phyloP scores from a whole-genome alignment of 2,888 invertebrate species.

The Lithophane leautieri region DNA sequence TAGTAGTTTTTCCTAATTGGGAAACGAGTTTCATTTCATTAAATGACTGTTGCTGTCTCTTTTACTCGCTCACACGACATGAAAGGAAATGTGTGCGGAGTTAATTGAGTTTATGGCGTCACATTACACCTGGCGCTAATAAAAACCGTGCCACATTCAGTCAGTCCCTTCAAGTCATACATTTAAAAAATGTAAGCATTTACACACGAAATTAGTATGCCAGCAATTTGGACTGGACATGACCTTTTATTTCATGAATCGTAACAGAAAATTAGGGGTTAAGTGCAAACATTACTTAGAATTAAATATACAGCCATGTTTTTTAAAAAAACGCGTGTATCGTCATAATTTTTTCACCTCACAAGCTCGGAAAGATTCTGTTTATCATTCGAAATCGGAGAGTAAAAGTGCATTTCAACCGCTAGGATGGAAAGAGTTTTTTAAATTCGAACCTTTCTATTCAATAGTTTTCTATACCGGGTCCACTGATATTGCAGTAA shows the following conservation, averaged over 20 bases:
- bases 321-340: neutral
- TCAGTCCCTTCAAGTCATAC: slow-evolving; percentile 37
- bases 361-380: too few species aligned
- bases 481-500: too few species aligned
- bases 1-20: slow-evolving; percentile 24
- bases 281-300: slow-evolving; percentile 31
- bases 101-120: slow-evolving; percentile 60
- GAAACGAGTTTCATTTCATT: slow-evolving; percentile 23
- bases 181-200: slow-evolving; percentile 49
- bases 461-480: too few species aligned
- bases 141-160: slow-evolving; percentile 44
- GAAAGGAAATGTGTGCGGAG: slow-evolving; percentile 49
- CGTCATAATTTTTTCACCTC: too few species aligned
- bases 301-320: slow-evolving; percentile 11
- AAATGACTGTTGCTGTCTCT: slow-evolving; percentile 38
- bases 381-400: too few species aligned
- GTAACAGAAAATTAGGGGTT: slow-evolving; percentile 26
- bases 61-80: slow-evolving; percentile 24
- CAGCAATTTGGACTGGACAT: slow-evolving; percentile 23
- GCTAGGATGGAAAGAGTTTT: too few species aligned
- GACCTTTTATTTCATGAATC: slow-evolving; percentile 38
- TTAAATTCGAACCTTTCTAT: too few species aligned
- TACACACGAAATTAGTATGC: slow-evolving; percentile 43
- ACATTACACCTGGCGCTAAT: slow-evolving; percentile 44
- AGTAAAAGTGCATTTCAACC: too few species aligned